Evolutionary conservation across 2,888 invertebrate species (phyloP).

Genomic region (Perizoma flavofasciatum): DNA sequence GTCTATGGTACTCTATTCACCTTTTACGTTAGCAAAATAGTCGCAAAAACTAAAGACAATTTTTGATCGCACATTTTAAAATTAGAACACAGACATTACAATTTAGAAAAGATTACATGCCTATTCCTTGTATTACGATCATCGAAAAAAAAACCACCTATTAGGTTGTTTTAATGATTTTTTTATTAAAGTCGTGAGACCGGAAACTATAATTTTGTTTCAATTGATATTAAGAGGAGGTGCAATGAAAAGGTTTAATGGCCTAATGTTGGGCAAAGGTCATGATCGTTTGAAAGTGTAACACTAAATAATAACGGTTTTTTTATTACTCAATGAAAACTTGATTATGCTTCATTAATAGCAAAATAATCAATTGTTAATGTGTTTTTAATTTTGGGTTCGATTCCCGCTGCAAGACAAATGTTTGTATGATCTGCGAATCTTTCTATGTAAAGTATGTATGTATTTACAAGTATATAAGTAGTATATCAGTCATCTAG

Average conservation of each 20-base stretch:
- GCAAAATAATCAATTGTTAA: too few relatives aligned
- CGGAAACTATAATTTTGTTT: slow-evolving; percentile 49
- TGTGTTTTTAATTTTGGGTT: too few relatives aligned
- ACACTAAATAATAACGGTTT: slow-evolving; percentile 34
- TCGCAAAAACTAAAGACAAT: slow-evolving; percentile 22
- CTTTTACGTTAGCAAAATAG: not conserved
- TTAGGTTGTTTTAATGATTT: slow-evolving; percentile 38
- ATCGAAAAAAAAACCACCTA: slow-evolving; percentile 43
- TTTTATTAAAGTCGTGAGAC: slow-evolving; percentile 44
- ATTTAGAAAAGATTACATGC: slow-evolving; percentile 38
- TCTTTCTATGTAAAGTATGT: too few relatives aligned
- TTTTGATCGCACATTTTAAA: slow-evolving; percentile 37
- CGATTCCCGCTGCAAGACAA: too few relatives aligned
- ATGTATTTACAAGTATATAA: too few relatives aligned
- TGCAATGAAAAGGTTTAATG: slow-evolving; percentile 39
- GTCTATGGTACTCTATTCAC: not conserved
- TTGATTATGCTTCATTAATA: too few relatives aligned
- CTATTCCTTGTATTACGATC: slow-evolving; percentile 45
- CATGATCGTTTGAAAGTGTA: slow-evolving; percentile 32
- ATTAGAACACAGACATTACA: slow-evolving; percentile 49
- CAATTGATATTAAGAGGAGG: slow-evolving; percentile 41
- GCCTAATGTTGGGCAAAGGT: slow-evolving; percentile 35
- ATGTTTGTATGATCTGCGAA: too few relatives aligned
- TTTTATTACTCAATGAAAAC: slow-evolving; percentile 13
- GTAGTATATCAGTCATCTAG: too few relatives aligned